Evolutionary conservation across 2,797 vertebrate species (phyloP), one percentile per base, ranked within the genome.

Genomic region (Kryptolebias ocellatus): DNA sequence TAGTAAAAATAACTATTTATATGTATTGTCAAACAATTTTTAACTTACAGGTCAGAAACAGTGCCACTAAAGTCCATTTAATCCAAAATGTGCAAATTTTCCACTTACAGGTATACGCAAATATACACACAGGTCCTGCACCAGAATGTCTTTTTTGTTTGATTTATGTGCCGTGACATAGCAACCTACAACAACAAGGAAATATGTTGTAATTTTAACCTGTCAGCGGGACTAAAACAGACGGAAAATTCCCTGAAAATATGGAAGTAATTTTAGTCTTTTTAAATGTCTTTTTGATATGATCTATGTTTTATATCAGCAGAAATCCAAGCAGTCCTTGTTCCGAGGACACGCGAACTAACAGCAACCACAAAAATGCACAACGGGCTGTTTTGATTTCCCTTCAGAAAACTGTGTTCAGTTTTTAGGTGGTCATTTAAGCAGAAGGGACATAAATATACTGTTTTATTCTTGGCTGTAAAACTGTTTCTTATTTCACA

Each of bases 61-160:
- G 54, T 61, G 29, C 74, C 66, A 78, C 20, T 53, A 37, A 65
- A 79, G 28, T 49, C 49, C 17, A 66, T 53, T n/a, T 67, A 63
- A 54, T 27, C 45, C 42, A 61, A 64, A 17, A 55, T 62, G 44
- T 64, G 53, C 59, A 34, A 73, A 57, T 67, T 47, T 56, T 28
- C 75, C 44, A 80, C 87, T 85, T 87, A 83, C 34, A 37, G 6
- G 31, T 34, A 34, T 83, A 87, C 85, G 79, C 76, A 90, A 85
- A 89, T 90, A 69, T 51, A 75, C 6, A 54, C 54, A 75, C 6
- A 54, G 44, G 68, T 28, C 60, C 12, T 39, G 14, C 31, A 49
- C 10, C 44, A 56, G 37, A 39, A 39, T 39, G 8, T 10, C 11
- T 39, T 3, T 39, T 39, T 39, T 34, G 31, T 76, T 72, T 81